Percentiles rank a stretch among this genome's conserved stretches.
phyloP scores from a whole-genome alignment of 2,113 vertebrate species.

The Strix aluco region DNA sequence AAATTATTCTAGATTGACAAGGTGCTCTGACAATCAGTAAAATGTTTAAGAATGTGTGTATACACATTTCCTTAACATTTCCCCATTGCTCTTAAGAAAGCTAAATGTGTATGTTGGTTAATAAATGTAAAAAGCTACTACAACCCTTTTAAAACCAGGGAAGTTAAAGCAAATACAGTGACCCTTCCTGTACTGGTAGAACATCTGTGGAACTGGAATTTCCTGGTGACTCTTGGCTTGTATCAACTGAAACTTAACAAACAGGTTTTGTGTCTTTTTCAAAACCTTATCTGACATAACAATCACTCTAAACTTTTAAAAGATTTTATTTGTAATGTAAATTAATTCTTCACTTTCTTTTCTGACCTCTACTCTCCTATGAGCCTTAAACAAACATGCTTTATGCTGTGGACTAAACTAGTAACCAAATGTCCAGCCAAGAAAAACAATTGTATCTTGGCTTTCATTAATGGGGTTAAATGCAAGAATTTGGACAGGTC shows the following conservation, averaged over 20 bases:
- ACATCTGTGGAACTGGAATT: constrained; percentile 37
- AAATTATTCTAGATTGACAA: background rate
- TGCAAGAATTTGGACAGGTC: background rate
- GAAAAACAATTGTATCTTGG: background rate
- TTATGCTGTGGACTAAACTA: background rate
- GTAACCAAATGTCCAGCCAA: constrained; percentile 40
- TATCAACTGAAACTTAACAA: background rate
- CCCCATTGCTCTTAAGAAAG: background rate
- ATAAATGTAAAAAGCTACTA: background rate
- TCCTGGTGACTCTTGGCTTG: constrained; percentile 1
- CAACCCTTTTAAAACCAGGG: background rate
- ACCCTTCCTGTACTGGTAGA: background rate
- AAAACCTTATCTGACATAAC: background rate
- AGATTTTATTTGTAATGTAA: background rate
- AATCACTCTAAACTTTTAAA: background rate
- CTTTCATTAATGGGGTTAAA: constrained; percentile 11
- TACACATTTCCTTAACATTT: background rate
- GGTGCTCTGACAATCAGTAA: background rate
- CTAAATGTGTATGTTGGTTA: background rate
- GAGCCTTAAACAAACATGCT: constrained; percentile 5
- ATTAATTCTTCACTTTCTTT: background rate
- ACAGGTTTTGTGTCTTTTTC: background rate
- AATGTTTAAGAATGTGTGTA: background rate
- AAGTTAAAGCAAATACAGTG: background rate
- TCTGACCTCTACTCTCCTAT: background rate